These are phyloP conservation scores for Tachina fera DNA, from an alignment of 2,888 invertebrate species.

Conservation along the genomic window DNA sequence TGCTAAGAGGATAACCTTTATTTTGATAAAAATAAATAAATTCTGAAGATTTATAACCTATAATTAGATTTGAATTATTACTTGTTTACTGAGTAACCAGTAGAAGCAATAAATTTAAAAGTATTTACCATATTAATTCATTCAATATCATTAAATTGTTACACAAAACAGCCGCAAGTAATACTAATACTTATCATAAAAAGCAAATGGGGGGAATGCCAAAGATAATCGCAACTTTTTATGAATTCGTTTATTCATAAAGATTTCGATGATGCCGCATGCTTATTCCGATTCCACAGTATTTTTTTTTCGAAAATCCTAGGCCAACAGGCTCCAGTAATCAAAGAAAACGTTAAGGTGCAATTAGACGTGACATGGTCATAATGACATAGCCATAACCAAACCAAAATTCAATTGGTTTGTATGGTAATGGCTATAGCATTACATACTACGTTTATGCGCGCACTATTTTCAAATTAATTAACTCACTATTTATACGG, in stretches of 20 bases:
- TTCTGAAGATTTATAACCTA: constrained; percentile 12
- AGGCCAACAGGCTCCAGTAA: no score
- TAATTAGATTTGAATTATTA: background rate
- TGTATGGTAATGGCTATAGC: no score
- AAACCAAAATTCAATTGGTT: no score
- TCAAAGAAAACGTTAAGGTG: no score
- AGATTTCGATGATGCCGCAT: no score
- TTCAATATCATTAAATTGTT: constrained; percentile 4
- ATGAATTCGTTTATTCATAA: background rate
- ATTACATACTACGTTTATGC: no score
- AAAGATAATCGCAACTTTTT: constrained; percentile 2
- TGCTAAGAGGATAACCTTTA: constrained; percentile 5
- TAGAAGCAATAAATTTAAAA: background rate
- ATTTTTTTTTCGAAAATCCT: no score
- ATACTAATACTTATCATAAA: constrained; percentile 2
- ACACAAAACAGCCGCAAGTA: constrained; percentile 8
- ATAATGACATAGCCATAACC: no score
- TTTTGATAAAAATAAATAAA: background rate
- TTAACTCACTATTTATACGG: no score
- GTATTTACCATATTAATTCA: constrained; percentile 1
- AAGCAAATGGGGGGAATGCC: background rate
- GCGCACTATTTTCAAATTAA: no score
- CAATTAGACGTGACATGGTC: no score
- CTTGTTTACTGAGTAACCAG: background rate
- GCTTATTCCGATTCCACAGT: no score